A percentile compares a stretch with the other conserved stretches of the same genome.
phyloP scores from a whole-genome alignment of 2,113 vertebrate genomes.

The Ornithorhynchus anatinus region DNA sequence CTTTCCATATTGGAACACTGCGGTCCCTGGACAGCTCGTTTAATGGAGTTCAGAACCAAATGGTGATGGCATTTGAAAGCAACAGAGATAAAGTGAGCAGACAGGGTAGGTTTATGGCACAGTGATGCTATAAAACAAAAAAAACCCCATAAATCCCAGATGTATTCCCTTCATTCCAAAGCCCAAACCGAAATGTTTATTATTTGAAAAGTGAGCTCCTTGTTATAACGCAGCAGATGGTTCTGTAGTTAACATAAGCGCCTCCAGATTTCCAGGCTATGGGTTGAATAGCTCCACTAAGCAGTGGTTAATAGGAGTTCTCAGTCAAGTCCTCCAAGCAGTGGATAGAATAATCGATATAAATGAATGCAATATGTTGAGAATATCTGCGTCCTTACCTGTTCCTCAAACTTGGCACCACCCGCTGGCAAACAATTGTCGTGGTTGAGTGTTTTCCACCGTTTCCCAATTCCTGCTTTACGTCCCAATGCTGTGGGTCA shows the following conservation, averaged over 20 bases:
- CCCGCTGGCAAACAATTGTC: constrained; percentile 69
- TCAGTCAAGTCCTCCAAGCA: not conserved
- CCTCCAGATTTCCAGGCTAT: constrained; percentile 21
- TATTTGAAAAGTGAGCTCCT: not conserved
- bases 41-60: not conserved
- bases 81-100: constrained; percentile 28
- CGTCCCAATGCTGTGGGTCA: constrained; percentile 71
- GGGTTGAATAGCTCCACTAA: not conserved
- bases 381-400: constrained; percentile 61
- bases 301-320: not conserved
- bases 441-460: constrained; percentile 71
- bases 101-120: not conserved
- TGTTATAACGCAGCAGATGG: constrained; percentile 31
- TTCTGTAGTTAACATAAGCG: not conserved
- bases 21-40: not conserved
- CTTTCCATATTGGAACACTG: too few relatives aligned
- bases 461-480: constrained; percentile 70
- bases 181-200: constrained; percentile 16
- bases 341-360: not conserved
- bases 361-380: not conserved
- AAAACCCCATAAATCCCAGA: fast-evolving
- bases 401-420: constrained; percentile 49
- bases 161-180: not conserved
- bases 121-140: not conserved
- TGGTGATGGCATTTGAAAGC: not conserved